Evolutionary conservation across 2,888 invertebrate genomes (phyloP).

Genomic region (Mechanitis mazaeus): DNA sequence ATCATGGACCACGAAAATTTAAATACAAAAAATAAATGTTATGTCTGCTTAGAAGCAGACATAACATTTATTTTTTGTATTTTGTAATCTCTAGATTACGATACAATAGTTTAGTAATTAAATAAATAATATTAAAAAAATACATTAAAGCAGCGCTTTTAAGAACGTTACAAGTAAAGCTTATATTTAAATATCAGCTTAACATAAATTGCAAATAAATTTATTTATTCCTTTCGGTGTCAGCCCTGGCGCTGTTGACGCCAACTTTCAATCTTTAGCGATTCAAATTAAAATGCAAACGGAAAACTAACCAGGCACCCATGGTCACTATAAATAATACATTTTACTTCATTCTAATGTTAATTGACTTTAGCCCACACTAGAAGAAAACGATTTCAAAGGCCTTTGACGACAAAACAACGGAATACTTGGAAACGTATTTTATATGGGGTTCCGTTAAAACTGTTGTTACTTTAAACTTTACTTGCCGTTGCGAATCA

Average conservation of each 20-base stretch:
- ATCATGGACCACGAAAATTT: too few relatives aligned
- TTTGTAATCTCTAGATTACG: too few relatives aligned
- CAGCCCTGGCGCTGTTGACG: slow-evolving; percentile 8
- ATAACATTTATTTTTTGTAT: too few relatives aligned
- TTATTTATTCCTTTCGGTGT: slow-evolving; percentile 10
- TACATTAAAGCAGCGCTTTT: too few relatives aligned
- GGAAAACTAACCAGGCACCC: slow-evolving; percentile 38
- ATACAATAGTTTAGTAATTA: too few relatives aligned
- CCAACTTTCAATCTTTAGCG: slow-evolving; percentile 23
- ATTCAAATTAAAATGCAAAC: slow-evolving; percentile 33
- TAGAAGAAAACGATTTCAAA: slow-evolving; percentile 52
- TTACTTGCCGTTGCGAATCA: not conserved
- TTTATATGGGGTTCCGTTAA: not conserved
- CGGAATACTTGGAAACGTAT: slow-evolving; percentile 36
- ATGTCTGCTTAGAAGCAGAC: too few relatives aligned
- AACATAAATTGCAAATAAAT: slow-evolving; percentile 1
- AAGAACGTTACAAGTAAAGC: not conserved
- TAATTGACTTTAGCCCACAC: slow-evolving; percentile 62
- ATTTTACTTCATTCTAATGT: slow-evolving; percentile 64
- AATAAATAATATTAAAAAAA: too few relatives aligned
- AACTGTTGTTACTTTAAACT: slow-evolving; percentile 7
- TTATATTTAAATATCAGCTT: not conserved
- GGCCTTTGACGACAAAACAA: slow-evolving; percentile 37
- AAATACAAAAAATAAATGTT: too few relatives aligned
- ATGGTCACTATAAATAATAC: slow-evolving; percentile 52